These are phyloP conservation scores for Halcyon smyrnensis DNA, from an alignment of 2,797 vertebrate species.

Conservation along the genomic window DNA sequence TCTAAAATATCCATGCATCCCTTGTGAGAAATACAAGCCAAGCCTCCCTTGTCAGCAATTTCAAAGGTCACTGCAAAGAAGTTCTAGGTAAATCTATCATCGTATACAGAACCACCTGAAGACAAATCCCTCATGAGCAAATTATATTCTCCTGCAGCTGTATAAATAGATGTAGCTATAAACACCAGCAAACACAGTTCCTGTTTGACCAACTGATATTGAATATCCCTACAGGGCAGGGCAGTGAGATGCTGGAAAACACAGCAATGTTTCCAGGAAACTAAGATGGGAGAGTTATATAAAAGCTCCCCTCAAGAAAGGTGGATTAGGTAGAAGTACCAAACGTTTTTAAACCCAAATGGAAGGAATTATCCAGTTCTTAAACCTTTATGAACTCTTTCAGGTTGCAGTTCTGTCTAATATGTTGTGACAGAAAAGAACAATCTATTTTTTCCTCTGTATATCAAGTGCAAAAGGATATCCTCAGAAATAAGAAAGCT, in stretches of 20 bases:
- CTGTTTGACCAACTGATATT: background rate
- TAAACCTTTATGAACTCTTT: background rate
- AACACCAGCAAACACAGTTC: slow-evolving; percentile 61
- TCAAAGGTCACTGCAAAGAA: slow-evolving; percentile 77
- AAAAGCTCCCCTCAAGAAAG: background rate
- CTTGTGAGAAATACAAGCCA: slow-evolving; percentile 47
- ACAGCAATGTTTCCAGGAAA: background rate
- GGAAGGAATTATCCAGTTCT: background rate
- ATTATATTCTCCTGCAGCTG: slow-evolving; percentile 64
- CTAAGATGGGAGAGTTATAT: background rate
- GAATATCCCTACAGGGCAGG: background rate
- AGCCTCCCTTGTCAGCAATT: slow-evolving; percentile 79
- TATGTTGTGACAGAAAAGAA: background rate
- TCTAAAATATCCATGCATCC: slow-evolving; percentile 58
- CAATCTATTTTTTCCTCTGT: fast-evolving
- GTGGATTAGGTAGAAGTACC: background rate
- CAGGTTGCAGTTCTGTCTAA: background rate
- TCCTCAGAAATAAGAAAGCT: background rate
- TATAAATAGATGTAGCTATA: slow-evolving; percentile 80
- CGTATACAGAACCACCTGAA: slow-evolving; percentile 61
- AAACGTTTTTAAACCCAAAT: background rate
- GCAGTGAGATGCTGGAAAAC: background rate
- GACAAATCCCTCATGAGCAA: slow-evolving; percentile 69
- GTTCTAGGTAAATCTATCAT: slow-evolving; percentile 74
- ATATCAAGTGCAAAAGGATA: background rate